These are phyloP conservation scores for western clawed frog (Xenopus tropicalis) DNA, from an alignment of 2,113 vertebrate species.

Conservation along the genomic window UCB_Xtro_10.0 CM004445.2:146117001-146117500, in stretches of 20 bases:
- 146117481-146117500: no score
- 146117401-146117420: background rate
- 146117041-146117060: conserved; percentile 32
- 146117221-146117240: conserved; percentile 56
- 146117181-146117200: background rate
- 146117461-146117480: background rate
- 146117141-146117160: background rate
- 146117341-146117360: background rate
- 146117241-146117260: conserved; percentile 56
- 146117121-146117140: conserved; percentile 41
- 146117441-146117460: background rate
- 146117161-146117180: background rate
- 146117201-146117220: background rate
- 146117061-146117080: background rate
- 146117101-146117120: conserved; percentile 26
- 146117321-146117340: conserved; percentile 27
- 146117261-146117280: conserved; percentile 56
- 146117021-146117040: conserved; percentile 27
- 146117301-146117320: conserved; percentile 21
- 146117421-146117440: conserved; percentile 1
- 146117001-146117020: conserved; percentile 34
- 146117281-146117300: conserved; percentile 23
- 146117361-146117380: conserved; percentile 13
- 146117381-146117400: conserved; percentile 8
- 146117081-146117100: conserved; percentile 28